Evolutionary conservation across 2,113 vertebrate species (phyloP), one percentile per base, ranked within the genome.

Genomic region (Siniperca knerii): DNA sequence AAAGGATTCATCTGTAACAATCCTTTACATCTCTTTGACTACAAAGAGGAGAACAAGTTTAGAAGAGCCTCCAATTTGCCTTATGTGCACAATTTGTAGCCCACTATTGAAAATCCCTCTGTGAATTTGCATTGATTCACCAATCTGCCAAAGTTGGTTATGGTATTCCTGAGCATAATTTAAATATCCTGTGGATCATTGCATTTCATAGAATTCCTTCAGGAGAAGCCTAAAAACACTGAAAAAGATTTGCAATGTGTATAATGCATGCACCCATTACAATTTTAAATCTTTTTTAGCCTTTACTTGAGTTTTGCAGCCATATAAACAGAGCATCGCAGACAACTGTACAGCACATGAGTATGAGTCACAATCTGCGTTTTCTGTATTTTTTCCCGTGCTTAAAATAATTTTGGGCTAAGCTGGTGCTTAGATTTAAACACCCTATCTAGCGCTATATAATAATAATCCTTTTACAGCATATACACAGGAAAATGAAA

Each of bases 301-400:
- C 46, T 73, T 40, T 12, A 21, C 60, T 55, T 62, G 7, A 64
- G 25, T 68, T 81, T 78, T 42, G 29, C 46, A 64, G 4, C 3
- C 50, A 44, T 8, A 54, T 60, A 73, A 54, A 71, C 29, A 65
- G 25, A 21, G 42, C 52, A 72, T 58, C 46, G 57, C 8, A 46
- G 9, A 15, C 20, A 55, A 62, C 33, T 73, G 35, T 52, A 37
- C 23, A 73, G 44, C 61, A 44, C 35, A 71, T 66, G 58, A 66
- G 72, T 21, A 48, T 70, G 61, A 83, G 67, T 87, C 79, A 83
- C 77, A 74, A 35, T 25, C 66, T 65, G 74, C 37, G 25, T 81
- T 77, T 33, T 20, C 57, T 40, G 15, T 21, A 0, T 12, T 40
- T 7, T 46, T 5, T 68, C 16, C 73, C 33, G 20, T 65, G 23